phyloP scores from a whole-genome alignment of 2,113 vertebrate genomes.

The Eudyptes chrysolophus region DNA sequence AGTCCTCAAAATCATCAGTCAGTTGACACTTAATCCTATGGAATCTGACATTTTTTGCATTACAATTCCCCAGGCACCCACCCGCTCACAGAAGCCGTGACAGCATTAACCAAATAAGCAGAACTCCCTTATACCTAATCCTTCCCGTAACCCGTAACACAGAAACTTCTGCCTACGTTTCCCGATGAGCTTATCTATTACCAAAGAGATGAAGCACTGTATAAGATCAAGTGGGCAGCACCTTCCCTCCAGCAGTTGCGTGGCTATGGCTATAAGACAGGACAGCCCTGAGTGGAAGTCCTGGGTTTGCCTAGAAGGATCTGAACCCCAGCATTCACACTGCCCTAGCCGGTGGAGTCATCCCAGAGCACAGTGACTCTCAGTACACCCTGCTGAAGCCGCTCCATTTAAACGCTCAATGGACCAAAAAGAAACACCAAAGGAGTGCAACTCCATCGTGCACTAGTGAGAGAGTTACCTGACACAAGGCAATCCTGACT shows the following conservation, averaged over 20 bases:
- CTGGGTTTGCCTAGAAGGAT: not conserved
- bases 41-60: slow-evolving; percentile 22
- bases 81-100: not conserved
- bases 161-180: not conserved
- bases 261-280: not conserved
- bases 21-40: slow-evolving; percentile 20
- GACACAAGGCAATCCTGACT: not conserved
- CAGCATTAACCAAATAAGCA: not conserved
- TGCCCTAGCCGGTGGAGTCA: not conserved
- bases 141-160: not conserved
- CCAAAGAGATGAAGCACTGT: not conserved
- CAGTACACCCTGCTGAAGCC: not conserved
- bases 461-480: not conserved
- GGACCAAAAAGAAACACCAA: not conserved
- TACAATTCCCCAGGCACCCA: slow-evolving; percentile 3
- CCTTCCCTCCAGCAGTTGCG: not conserved
- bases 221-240: not conserved
- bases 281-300: not conserved
- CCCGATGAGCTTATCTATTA: not conserved
- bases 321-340: not conserved
- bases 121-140: not conserved
- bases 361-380: not conserved
- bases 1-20: slow-evolving; percentile 8
- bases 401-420: not conserved
- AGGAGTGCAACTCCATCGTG: rapidly evolving